phyloP scores from a whole-genome alignment of 2,113 vertebrate genomes.

The Engystomops pustulosus region DNA sequence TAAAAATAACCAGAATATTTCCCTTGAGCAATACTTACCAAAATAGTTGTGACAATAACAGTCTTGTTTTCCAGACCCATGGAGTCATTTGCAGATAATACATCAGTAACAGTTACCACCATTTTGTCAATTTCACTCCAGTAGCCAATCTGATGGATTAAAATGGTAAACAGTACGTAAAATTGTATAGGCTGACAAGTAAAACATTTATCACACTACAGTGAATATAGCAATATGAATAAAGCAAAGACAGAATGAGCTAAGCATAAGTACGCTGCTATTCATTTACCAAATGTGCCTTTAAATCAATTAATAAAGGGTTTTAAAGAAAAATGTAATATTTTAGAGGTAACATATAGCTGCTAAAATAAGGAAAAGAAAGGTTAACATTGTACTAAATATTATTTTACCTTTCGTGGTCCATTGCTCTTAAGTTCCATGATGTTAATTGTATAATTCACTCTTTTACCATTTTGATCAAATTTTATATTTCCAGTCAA shows the following conservation, averaged over 20 bases:
- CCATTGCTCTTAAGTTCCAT: slow-evolving; percentile 98
- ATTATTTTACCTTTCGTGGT: slow-evolving; percentile 88
- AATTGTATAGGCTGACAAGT: not conserved
- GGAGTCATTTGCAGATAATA: slow-evolving; percentile 88
- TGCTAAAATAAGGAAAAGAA: no score
- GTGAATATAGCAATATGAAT: not conserved
- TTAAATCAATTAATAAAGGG: no score
- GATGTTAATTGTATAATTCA: slow-evolving; percentile 96
- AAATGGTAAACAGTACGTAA: slow-evolving; percentile 36
- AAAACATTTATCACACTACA: not conserved
- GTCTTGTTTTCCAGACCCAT: slow-evolving; percentile 97
- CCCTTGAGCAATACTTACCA: slow-evolving; percentile 79
- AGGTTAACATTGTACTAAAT: not conserved
- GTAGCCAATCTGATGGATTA: slow-evolving; percentile 89
- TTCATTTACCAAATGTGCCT: no score
- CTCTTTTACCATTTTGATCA: slow-evolving; percentile 95
- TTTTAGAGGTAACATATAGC: no score
- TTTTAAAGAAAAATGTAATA: no score
- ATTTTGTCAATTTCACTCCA: slow-evolving; percentile 99
- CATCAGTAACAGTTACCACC: slow-evolving; percentile 92
- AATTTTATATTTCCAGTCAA: slow-evolving; percentile 98
- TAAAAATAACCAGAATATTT: not conserved
- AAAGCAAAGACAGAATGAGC: not conserved
- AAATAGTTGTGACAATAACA: slow-evolving; percentile 96
- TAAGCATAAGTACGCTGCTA: not conserved